Conservation (phyloP, 1,140 invertebrate genomes). For the Atta colombica region DNA sequence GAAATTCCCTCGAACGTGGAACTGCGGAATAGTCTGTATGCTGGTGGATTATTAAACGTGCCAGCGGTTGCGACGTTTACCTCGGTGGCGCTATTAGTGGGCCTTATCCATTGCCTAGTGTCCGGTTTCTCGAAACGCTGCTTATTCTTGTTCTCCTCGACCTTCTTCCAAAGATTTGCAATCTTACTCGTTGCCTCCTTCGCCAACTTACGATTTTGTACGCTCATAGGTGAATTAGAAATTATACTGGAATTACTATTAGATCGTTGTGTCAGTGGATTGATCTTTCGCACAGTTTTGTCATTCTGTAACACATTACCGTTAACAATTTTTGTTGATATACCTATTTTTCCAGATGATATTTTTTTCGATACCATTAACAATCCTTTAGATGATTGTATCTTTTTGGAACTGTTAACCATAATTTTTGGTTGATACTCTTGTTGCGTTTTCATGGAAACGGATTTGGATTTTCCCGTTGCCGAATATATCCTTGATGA, state of each 20-base stretch:
- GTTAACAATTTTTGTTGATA: constrained; percentile 56
- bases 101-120: constrained; percentile 89
- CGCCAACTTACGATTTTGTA: constrained; percentile 85
- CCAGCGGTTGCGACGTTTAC: constrained; percentile 62
- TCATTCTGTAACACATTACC: constrained; percentile 47
- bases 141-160: constrained; percentile 91
- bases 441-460: constrained; percentile 72
- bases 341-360: constrained; percentile 6
- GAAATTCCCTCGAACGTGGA: constrained; percentile 91
- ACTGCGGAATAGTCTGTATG: constrained; percentile 88
- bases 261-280: constrained; percentile 83
- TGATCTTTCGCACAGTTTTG: constrained; percentile 74
- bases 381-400: constrained; percentile 81
- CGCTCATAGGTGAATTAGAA: constrained; percentile 85
- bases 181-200: constrained; percentile 95
- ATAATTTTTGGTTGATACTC: constrained; percentile 77
- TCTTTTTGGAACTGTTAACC: constrained; percentile 81
- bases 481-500: constrained; percentile 70
- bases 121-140: constrained; percentile 87
- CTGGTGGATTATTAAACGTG: constrained; percentile 73
- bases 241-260: constrained; percentile 89
- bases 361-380: constrained; percentile 84
- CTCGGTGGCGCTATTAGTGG: constrained; percentile 76
- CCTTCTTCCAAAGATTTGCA: constrained; percentile 95
- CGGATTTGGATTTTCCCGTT: constrained; percentile 73